Evolutionary conservation across 2,888 invertebrate genomes (phyloP).

Genomic region (Archaeoteleia sp.): DNA sequence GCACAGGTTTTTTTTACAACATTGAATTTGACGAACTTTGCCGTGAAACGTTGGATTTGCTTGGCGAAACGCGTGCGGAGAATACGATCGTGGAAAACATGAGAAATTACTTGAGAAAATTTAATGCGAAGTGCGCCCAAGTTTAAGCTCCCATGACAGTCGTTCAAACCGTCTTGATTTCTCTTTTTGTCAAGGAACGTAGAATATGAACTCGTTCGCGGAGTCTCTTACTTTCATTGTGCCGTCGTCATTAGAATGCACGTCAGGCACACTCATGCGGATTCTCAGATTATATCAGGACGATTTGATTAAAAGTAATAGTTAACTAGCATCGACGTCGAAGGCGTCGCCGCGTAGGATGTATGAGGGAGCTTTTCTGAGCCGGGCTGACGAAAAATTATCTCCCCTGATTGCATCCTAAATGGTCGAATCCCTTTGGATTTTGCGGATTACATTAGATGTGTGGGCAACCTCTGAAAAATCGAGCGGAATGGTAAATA

Average conservation of each 20-base stretch:
- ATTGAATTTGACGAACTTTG: slow-evolving; percentile 50
- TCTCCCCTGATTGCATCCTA: slow-evolving; percentile 48
- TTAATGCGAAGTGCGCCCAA: slow-evolving; percentile 52
- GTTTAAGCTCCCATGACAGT: slow-evolving; percentile 55
- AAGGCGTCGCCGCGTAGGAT: slow-evolving; percentile 9
- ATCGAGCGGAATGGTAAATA: slow-evolving; percentile 43
- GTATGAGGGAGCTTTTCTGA: slow-evolving; percentile 26
- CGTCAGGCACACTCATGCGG: slow-evolving; percentile 41
- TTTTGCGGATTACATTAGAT: slow-evolving; percentile 48
- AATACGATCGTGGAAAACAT: slow-evolving; percentile 53
- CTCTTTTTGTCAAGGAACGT: slow-evolving; percentile 46
- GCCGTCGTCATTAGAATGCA: slow-evolving; percentile 42
- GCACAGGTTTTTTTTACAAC: slow-evolving; percentile 36
- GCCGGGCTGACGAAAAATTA: slow-evolving; percentile 44
- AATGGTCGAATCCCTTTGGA: slow-evolving; percentile 44
- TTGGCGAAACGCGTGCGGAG: slow-evolving; percentile 42
- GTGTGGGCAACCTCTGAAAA: slow-evolving; percentile 36
- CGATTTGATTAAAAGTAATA: slow-evolving; percentile 52
- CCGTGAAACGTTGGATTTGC: slow-evolving; percentile 40
- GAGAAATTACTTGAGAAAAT: slow-evolving; percentile 53
- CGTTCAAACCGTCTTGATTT: slow-evolving; percentile 40
- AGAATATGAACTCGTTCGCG: slow-evolving; percentile 49
- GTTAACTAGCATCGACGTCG: slow-evolving; percentile 25
- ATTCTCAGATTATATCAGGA: slow-evolving; percentile 42
- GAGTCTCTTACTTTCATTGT: slow-evolving; percentile 50